Conservation (phyloP, 2,797 vertebrate species). For the Chelon auratus region DNA sequence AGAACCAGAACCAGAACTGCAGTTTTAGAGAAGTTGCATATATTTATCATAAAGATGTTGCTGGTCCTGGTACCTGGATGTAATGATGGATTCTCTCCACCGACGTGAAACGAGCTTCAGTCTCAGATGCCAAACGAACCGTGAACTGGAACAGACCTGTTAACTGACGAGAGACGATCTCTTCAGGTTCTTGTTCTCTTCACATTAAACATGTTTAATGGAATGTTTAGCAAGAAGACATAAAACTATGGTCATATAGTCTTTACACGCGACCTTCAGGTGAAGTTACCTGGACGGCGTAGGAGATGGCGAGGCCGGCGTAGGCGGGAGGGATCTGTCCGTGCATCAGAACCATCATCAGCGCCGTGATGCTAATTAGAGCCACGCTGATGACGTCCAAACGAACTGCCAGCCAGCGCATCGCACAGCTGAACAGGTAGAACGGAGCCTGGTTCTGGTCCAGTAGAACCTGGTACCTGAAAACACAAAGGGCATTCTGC, state of each 20-base stretch:
- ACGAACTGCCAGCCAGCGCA: conserved; percentile 93
- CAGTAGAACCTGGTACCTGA: conserved; percentile 91
- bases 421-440: conserved; percentile 92
- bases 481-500: neutral
- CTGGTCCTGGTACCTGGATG: conserved; percentile 86
- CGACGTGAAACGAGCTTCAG: conserved; percentile 94
- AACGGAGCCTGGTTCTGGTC: conserved; percentile 93
- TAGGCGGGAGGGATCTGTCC: conserved; percentile 91
- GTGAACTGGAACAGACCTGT: conserved; percentile 96
- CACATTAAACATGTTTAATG: no score
- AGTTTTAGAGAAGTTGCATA: no score
- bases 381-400: conserved; percentile 92
- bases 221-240: no score
- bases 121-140: conserved; percentile 92
- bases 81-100: conserved; percentile 94
- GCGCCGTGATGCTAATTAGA: conserved; percentile 90
- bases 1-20: neutral
- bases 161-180: conserved; percentile 75
- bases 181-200: neutral
- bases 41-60: no score
- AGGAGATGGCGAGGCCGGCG: conserved; percentile 92
- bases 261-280: no score
- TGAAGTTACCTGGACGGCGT: conserved; percentile 89
- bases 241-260: no score
- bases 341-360: conserved; percentile 95